Evolutionary conservation across 2,113 vertebrate species (phyloP), one percentile per base, ranked within the genome.

Genomic region (Petroica traversi): DNA sequence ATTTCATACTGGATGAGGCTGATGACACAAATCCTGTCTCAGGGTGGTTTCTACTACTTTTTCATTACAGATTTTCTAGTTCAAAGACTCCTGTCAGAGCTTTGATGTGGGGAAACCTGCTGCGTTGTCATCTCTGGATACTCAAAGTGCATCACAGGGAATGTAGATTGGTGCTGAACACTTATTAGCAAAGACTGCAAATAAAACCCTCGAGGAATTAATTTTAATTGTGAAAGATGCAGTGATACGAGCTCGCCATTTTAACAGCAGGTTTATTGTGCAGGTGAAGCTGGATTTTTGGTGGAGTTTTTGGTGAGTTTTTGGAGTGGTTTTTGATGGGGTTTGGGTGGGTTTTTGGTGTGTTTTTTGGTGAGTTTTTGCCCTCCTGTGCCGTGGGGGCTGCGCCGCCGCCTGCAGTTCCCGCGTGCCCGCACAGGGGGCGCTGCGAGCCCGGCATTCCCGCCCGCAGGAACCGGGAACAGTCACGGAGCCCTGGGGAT

Each of bases 401-500:
- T 13, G 36, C 2, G 26, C 26, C 63, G 5, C 22, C 22, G 19
- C 43, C 46, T 43, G 83, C 31, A 28, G 34, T 92, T 88, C 85
- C 61, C 5, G 2, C 2, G 9, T 7, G 7, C 12, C 33, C 12
- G 61, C 25, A 2, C 74, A 88, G 92, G 11, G 88, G 84, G 64
- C 28, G 51, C 90, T 88, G 85, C 49, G 38, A 41, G 66, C 45
- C 62, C 28, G 14, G 46, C 11, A 17, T 29, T 95, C 25, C 25
- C 38, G 6, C 22, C n/a, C 18, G 6, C 38, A 8, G 46, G 28
- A 23, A 20, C 29, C 2, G 33, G 46, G 19, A 64, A 1, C 15
- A 14, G 0, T 3, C 5, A 1, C 3, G 0, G 57, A 2, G n/a
- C 57, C 3, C 24, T 5, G 67, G 28, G 49, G 49, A 28, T 25